Evolutionary conservation across 2,888 invertebrate species (phyloP), one percentile per base, ranked within the genome.

Genomic region (Litoditis marina): DNA sequence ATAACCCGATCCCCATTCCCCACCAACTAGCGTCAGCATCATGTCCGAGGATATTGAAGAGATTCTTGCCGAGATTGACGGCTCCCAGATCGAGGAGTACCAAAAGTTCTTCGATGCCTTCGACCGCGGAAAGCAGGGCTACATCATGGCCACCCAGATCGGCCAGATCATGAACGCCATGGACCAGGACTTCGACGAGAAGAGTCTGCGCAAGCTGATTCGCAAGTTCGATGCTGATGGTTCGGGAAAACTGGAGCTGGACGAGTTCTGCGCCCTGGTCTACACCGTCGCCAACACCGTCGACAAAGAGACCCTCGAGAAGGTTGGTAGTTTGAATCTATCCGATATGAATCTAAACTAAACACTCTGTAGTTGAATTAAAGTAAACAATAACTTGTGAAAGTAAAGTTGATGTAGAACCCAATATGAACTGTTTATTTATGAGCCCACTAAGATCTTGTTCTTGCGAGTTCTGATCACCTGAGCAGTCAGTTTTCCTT

Each of bases 221-320:
- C 79, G 80, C 65, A 80, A 78, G 58, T 82, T 82, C 73, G 81
- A 81, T 69, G 81, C 81, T 50, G 81, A 81, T 70, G 77, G 80
- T 49, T 83, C 83, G 51, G 86, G 86, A 31, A 83, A 82, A 72
- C 80, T 86, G 57, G 80, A 79, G 62, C 85, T 84, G 75, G 85
- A 85, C 59, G 84, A 84, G 68, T 86, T 86, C 78, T 81, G 81
- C 69, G 81, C 81, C 50, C 74, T 86, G 44, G 84, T 85, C 55
- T 83, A 83, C 77, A 82, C 83, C 53, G 86, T 85, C 65, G 81
- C 81, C 68, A 81, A 81, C 73, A 81, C 81, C 11, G 81, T 85
- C 57, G 80, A 98, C 84, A 85, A 74, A 79, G 96, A 96, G 85
- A 92, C 92, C 58, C 90, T 94, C 89, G 93, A 95, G 85, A 93